Evolutionary conservation across 2,797 vertebrate species (phyloP), one percentile per base, ranked within the genome.

Genomic region (Morus bassanus): DNA sequence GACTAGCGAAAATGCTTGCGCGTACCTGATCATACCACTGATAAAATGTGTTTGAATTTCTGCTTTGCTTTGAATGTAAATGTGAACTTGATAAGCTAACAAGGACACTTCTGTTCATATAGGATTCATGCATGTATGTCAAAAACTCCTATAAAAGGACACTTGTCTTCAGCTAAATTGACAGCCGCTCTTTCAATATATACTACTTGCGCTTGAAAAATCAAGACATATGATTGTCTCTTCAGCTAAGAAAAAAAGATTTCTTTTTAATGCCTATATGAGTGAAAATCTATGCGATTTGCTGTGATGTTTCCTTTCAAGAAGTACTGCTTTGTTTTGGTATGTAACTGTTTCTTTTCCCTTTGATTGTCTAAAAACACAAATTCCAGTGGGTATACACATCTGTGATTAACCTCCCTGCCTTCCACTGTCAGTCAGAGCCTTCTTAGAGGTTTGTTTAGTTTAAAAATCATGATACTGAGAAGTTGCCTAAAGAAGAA

Each of bases 231-330:
- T 5, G 64, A 91, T 88, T 91, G 43, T 56, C 69, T 88, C 35
- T 75, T 25, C 67, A 72, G 73, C 79, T 65, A 70, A 79, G 63
- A 60, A 21, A 63, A 63, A 51, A 73, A 51, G 35, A 59, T 50
- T 54, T 57, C 43, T 93, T 85, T 95, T 91, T 63, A 64, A 91
- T 31, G 86, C 76, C 56, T 80, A 24, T 10, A 5, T 64, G 72
- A 91, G 54, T 67, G 79, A 79, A 94, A 95, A 80, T 92, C 64
- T 74, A 22, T 61, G 69, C 63, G 57, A 9, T 89, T 92, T 90
- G 80, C 89, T 94, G 23, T 70, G 91, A 83, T 91, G 67, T 69
- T 93, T 90, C 76, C 37, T 92, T 88, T 96, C 80, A 91, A 79
- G 56, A 79, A 73, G n/a, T 46, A 14, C 68, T 35, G 60, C 64